These are phyloP conservation scores for Nasonia giraulti DNA, from an alignment of 1,140 invertebrate species.

Conservation along the genomic window DNA sequence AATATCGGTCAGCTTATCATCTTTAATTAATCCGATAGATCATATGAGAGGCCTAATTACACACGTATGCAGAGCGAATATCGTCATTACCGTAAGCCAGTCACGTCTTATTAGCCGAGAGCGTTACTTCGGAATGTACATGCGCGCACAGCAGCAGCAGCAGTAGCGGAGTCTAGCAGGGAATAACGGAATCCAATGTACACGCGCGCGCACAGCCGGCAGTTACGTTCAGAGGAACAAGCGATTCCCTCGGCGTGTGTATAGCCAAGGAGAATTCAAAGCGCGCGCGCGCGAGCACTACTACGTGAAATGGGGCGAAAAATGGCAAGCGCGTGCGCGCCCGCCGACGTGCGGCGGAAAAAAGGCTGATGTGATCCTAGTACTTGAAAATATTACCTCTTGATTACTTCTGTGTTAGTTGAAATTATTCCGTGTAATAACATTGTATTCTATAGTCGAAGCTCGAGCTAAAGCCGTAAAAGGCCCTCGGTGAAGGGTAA, in stretches of 20 bases:
- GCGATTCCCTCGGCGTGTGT: not conserved
- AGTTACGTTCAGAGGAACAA: not conserved
- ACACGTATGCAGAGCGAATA: too few species aligned
- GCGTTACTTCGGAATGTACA: not conserved
- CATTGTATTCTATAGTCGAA: too few species aligned
- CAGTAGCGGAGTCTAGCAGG: too few species aligned
- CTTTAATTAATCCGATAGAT: constrained; percentile 7
- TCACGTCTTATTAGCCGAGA: constrained; percentile 31
- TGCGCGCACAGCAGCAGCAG: not conserved
- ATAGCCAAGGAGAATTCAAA: not conserved
- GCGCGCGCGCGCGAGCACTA: not conserved
- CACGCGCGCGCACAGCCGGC: not conserved
- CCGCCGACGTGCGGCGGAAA: too few species aligned
- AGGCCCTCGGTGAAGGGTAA: not conserved
- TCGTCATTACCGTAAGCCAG: constrained; percentile 7
- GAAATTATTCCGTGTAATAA: too few species aligned
- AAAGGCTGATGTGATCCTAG: not conserved
- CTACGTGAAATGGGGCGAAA: not conserved
- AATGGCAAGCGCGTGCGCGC: too few species aligned
- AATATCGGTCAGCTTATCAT: too few species aligned
- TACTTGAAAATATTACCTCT: not conserved
- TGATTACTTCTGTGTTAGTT: too few species aligned
- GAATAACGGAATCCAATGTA: not conserved
- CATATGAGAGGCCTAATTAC: not conserved
- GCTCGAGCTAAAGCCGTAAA: not conserved